A percentile compares a stretch with the other conserved stretches of the same genome.
Conservation (phyloP, 2,888 invertebrate species). For the Phalera bucephala region DNA sequence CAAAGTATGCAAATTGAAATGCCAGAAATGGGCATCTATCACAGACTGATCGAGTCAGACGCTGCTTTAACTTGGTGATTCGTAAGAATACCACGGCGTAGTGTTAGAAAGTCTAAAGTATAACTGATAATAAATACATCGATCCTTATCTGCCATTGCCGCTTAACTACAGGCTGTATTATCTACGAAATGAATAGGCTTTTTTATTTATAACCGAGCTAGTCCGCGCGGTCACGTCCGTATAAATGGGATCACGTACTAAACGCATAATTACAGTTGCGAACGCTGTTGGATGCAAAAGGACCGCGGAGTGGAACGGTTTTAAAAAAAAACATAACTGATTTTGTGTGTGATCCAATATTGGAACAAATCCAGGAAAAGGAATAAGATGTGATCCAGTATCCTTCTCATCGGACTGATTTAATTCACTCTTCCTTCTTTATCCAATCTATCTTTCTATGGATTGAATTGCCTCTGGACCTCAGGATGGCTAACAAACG, state of each 20-base stretch:
- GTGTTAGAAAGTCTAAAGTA: no score
- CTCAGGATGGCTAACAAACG: no score
- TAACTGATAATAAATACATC: not conserved
- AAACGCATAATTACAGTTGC: constrained; percentile 68
- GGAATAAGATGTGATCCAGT: no score
- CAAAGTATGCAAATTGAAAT: no score
- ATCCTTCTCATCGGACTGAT: no score
- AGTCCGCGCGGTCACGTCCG: constrained; percentile 63
- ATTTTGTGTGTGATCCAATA: constrained; percentile 15
- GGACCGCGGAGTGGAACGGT: constrained; percentile 33
- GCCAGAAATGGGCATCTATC: no score
- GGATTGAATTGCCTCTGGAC: no score
- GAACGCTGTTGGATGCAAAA: constrained; percentile 50
- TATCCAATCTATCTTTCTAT: no score
- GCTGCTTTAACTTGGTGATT: no score
- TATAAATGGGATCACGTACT: constrained; percentile 74
- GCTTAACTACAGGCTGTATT: constrained; percentile 24
- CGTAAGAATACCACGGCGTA: no score
- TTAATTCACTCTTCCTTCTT: no score
- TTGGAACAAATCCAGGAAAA: constrained; percentile 11
- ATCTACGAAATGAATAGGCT: constrained; percentile 32
- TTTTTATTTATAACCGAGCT: constrained; percentile 44
- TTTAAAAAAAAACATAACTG: constrained; percentile 28
- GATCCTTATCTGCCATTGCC: constrained; percentile 17
- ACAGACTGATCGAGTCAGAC: no score